Evolutionary conservation across 2,888 invertebrate species (phyloP).

Genomic region (Netelia virgata): DNA sequence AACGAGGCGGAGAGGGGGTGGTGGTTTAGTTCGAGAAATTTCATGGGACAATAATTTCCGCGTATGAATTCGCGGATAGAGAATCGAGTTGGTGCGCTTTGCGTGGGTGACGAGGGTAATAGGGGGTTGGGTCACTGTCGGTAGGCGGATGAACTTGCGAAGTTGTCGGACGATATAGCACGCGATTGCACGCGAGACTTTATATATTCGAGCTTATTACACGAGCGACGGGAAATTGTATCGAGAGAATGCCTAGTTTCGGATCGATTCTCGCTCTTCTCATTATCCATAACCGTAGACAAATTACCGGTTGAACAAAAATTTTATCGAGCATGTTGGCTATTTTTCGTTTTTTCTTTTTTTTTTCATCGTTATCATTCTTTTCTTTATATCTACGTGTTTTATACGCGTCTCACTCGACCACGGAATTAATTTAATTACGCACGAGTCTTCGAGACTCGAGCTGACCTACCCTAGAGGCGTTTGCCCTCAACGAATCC

Average conservation of each 20-base stretch:
- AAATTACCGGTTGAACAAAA: not conserved
- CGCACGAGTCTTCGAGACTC: slow-evolving; percentile 60
- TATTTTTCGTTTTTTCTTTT: too few relatives aligned
- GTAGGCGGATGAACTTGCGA: not conserved
- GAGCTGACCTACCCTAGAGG: slow-evolving; percentile 17
- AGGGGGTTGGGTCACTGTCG: not conserved
- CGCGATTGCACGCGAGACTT: not conserved
- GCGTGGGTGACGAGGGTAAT: not conserved
- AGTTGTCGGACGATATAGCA: not conserved
- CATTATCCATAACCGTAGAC: too few relatives aligned
- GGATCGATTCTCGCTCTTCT: not conserved
- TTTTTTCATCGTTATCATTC: not conserved
- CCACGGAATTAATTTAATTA: slow-evolving; percentile 60
- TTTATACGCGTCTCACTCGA: not conserved
- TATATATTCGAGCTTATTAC: not conserved
- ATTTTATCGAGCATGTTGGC: not conserved
- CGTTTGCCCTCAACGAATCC: slow-evolving; percentile 54
- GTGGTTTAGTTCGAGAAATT: too few relatives aligned
- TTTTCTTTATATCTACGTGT: not conserved
- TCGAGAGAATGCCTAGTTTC: not conserved
- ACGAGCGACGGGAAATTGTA: not conserved
- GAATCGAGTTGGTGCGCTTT: too few relatives aligned
- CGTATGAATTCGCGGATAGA: not conserved
- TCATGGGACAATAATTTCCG: not conserved
- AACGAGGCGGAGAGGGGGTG: not conserved